These are phyloP conservation scores for Drosophila paranaensis DNA, from an alignment of 2,888 invertebrate genomes.

Conservation along the genomic window DNA sequence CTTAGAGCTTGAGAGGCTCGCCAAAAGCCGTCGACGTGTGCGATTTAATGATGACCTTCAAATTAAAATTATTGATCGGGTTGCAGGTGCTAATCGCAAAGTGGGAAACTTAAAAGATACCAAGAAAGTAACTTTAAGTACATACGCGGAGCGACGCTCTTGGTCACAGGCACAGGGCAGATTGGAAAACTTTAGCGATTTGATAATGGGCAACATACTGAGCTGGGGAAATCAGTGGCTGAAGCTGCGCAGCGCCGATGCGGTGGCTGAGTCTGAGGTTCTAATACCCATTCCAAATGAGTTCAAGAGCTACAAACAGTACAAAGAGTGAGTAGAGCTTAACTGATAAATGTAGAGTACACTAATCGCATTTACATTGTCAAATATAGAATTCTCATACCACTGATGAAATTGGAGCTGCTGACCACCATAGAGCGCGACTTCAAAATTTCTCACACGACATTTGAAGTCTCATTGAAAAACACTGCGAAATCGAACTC, in stretches of 20 bases:
- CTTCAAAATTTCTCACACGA: slow-evolving; percentile 40
- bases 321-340: slow-evolving; percentile 85
- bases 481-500: slow-evolving; percentile 43
- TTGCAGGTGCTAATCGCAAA: slow-evolving; percentile 54
- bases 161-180: slow-evolving; percentile 53
- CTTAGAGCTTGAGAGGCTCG: slow-evolving; percentile 28
- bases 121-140: slow-evolving; percentile 44
- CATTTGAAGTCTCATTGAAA: slow-evolving; percentile 57
- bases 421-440: slow-evolving; percentile 74
- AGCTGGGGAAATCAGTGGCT: slow-evolving; percentile 89
- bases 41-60: slow-evolving; percentile 69
- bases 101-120: slow-evolving; percentile 50
- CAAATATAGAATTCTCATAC: slow-evolving; percentile 73
- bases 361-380: not conserved
- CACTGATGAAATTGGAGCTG: slow-evolving; percentile 82
- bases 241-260: slow-evolving; percentile 86
- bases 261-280: slow-evolving; percentile 85
- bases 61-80: slow-evolving; percentile 71
- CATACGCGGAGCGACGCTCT: slow-evolving; percentile 65
- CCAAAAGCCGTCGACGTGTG: slow-evolving; percentile 64
- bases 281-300: slow-evolving; percentile 86
- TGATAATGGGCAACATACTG: slow-evolving; percentile 87
- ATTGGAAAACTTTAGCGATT: slow-evolving; percentile 80
- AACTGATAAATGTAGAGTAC: not conserved
- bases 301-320: slow-evolving; percentile 87